These are phyloP conservation scores for Gerris lacustris DNA, from an alignment of 2,888 invertebrate genomes.

Conservation along the genomic window DNA sequence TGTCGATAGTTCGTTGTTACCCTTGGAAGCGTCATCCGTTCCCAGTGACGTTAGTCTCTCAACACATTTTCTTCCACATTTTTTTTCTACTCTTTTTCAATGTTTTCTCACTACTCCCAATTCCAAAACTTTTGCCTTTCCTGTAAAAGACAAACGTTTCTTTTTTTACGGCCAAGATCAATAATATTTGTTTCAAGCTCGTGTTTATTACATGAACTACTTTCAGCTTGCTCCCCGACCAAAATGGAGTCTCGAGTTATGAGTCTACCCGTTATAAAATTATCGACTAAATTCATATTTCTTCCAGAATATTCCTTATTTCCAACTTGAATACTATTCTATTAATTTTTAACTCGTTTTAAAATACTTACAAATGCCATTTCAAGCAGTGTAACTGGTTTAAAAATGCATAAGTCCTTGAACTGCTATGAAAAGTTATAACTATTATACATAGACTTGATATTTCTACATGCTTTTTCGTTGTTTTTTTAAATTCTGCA, in stretches of 20 bases:
- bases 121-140: too few species aligned
- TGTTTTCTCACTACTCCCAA: too few species aligned
- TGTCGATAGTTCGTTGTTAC: constrained; percentile 13
- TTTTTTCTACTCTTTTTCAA: not conserved
- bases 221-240: constrained; percentile 24
- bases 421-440: not conserved
- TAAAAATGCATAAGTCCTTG: not conserved
- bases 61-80: constrained; percentile 7
- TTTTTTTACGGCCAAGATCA: too few species aligned
- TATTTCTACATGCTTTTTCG: too few species aligned
- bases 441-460: too few species aligned
- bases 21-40: constrained; percentile 28
- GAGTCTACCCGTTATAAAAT: constrained; percentile 6
- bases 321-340: not conserved
- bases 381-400: not conserved
- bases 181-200: too few species aligned
- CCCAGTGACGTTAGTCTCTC: constrained; percentile 26
- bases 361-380: not conserved
- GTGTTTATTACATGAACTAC: constrained; percentile 15
- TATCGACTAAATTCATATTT: not conserved
- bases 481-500: too few species aligned
- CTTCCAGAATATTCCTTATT: not conserved
- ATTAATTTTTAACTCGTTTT: not conserved
- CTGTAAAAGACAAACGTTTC: too few species aligned
- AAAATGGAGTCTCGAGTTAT: constrained; percentile 28